Evolutionary conservation across 2,888 invertebrate genomes (phyloP).

Genomic region (Coremacera marginata): DNA sequence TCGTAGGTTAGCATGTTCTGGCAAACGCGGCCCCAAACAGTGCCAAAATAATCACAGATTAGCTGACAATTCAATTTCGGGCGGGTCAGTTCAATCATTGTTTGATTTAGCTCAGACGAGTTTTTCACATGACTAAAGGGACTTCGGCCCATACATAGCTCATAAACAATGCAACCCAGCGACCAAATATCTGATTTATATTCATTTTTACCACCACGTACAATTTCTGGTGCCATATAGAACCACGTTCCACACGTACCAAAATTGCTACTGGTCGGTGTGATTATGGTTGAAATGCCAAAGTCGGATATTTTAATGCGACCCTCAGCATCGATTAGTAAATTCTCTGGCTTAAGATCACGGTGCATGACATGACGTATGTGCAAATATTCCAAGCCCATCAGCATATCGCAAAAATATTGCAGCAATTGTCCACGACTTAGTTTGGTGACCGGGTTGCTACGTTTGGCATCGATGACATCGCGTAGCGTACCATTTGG

Average conservation of each 20-base stretch:
- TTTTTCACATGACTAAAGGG: constrained; percentile 55
- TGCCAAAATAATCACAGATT: constrained; percentile 52
- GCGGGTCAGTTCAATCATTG: constrained; percentile 49
- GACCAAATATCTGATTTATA: constrained; percentile 83
- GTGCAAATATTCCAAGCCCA: constrained; percentile 67
- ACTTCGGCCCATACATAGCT: constrained; percentile 69
- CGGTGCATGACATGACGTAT: constrained; percentile 71
- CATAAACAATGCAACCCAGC: constrained; percentile 79
- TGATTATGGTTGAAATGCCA: constrained; percentile 71
- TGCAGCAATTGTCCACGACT: constrained; percentile 57
- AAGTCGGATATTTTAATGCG: constrained; percentile 81
- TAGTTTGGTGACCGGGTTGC: constrained; percentile 39
- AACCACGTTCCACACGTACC: constrained; percentile 74
- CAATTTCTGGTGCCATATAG: constrained; percentile 81
- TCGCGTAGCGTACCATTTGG: constrained; percentile 63
- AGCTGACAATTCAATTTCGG: constrained; percentile 54
- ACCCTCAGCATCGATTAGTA: constrained; percentile 76
- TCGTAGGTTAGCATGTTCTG: constrained; percentile 61
- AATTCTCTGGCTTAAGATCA: constrained; percentile 82
- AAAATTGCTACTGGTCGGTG: constrained; percentile 41
- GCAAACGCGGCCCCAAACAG: constrained; percentile 58
- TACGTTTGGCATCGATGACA: constrained; percentile 48
- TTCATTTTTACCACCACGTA: constrained; percentile 76
- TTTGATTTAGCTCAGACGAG: constrained; percentile 50
- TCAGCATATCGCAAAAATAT: constrained; percentile 68